These are phyloP conservation scores for Anthonomus grandis DNA, from an alignment of 1,140 invertebrate genomes.

Conservation along the genomic window DNA sequence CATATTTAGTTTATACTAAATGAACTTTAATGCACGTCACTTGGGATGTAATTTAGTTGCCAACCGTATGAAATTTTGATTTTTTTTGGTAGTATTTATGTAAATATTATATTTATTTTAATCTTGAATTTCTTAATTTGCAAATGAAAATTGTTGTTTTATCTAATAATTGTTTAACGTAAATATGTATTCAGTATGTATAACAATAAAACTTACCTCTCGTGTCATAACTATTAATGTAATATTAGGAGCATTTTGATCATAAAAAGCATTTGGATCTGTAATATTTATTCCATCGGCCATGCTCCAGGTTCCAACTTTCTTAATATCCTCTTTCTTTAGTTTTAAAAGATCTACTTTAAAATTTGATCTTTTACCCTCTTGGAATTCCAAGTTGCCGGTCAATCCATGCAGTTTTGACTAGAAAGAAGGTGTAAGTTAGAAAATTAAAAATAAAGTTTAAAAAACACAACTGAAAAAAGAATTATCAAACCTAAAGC, in stretches of 20 bases:
- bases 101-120: too few relatives aligned
- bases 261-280: constrained; percentile 81
- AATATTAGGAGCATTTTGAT: constrained; percentile 78
- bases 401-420: constrained; percentile 78
- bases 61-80: too few relatives aligned
- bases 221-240: constrained; percentile 87
- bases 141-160: background rate
- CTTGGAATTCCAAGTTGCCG: constrained; percentile 82
- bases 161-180: background rate
- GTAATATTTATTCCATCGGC: constrained; percentile 74
- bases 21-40: too few relatives aligned
- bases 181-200: background rate
- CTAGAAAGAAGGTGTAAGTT: too few relatives aligned
- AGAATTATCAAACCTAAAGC: too few relatives aligned
- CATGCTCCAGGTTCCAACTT: constrained; percentile 82
- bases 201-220: constrained; percentile 60
- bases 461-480: too few relatives aligned
- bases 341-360: constrained; percentile 83
- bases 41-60: too few relatives aligned
- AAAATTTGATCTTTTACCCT: constrained; percentile 78
- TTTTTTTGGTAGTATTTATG: too few relatives aligned
- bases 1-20: too few relatives aligned
- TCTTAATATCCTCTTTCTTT: constrained; percentile 68
- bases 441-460: too few relatives aligned
- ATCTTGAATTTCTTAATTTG: too few relatives aligned